These are phyloP conservation scores for Zhengitettix transpicula DNA, from an alignment of 2,888 invertebrate genomes.

Conservation along the genomic window DNA sequence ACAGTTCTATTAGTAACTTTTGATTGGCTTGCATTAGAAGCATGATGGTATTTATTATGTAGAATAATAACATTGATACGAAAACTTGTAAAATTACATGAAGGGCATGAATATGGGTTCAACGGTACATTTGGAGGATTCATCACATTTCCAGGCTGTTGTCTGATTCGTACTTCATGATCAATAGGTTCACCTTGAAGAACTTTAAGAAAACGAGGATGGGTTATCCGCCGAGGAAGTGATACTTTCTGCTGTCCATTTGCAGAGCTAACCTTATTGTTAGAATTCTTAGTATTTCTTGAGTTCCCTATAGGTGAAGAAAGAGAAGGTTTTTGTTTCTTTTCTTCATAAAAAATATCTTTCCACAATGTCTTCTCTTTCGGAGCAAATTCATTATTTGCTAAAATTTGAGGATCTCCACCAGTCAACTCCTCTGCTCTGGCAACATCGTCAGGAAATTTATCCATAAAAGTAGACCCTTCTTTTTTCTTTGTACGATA, in stretches of 20 bases:
- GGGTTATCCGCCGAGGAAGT: constrained; percentile 25
- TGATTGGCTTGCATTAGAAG: constrained; percentile 19
- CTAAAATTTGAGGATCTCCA: constrained; percentile 53
- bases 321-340: constrained; percentile 15
- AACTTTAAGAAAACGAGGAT: constrained; percentile 29
- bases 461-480: constrained; percentile 43
- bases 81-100: constrained; percentile 46
- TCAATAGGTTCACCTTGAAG: constrained; percentile 22
- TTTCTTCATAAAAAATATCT: constrained; percentile 31
- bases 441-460: constrained; percentile 61
- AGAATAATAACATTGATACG: constrained; percentile 56
- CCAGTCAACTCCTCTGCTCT: constrained; percentile 54
- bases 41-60: constrained; percentile 53
- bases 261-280: constrained; percentile 1
- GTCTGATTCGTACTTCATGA: constrained; percentile 45
- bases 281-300: neutral
- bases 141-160: constrained; percentile 26
- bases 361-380: constrained; percentile 34
- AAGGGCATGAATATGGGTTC: constrained; percentile 36
- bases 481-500: constrained; percentile 40
- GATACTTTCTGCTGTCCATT: constrained; percentile 7
- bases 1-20: constrained; percentile 12
- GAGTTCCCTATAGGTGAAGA: neutral
- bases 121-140: neutral
- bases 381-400: constrained; percentile 36